A percentile compares a stretch with the other conserved stretches of the same genome.
Evolutionary conservation across 2,797 vertebrate species (phyloP).

Genomic region (Rhinella marina): DNA sequence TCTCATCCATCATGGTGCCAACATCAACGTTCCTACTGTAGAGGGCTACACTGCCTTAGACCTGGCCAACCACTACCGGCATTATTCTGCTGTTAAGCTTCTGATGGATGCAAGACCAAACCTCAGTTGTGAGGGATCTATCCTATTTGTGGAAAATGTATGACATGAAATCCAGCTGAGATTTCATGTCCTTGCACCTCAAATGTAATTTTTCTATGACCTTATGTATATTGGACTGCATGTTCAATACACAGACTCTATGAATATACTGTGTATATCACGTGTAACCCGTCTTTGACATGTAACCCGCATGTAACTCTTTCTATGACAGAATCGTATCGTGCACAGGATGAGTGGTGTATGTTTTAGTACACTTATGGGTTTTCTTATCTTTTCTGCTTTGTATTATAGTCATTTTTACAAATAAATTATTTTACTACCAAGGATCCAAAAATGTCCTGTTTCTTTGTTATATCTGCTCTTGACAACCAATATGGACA

Average conservation of each 20-base stretch:
- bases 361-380: constrained; percentile 76
- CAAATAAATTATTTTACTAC: constrained; percentile 59
- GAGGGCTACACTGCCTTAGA: constrained; percentile 88
- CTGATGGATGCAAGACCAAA: constrained; percentile 84
- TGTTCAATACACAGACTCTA: constrained; percentile 59
- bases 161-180: constrained; percentile 23
- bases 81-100: constrained; percentile 87
- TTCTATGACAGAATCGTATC: constrained; percentile 72
- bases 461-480: background rate
- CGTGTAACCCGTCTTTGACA: constrained; percentile 63
- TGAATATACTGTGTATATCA: constrained; percentile 75
- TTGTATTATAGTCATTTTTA: constrained; percentile 49
- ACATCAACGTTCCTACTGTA: constrained; percentile 75
- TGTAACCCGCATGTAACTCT: constrained; percentile 60
- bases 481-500: background rate
- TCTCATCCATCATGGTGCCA: constrained; percentile 84
- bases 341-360: constrained; percentile 70
- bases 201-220: background rate
- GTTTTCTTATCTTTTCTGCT: background rate
- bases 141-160: constrained; percentile 84
- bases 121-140: constrained; percentile 73
- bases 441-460: background rate
- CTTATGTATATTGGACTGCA: constrained; percentile 46
- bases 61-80: constrained; percentile 83
- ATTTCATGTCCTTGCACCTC: background rate